Percentiles rank a stretch among this genome's conserved stretches.
These are phyloP conservation scores for Typhlichthys subterraneus DNA, from an alignment of 2,797 vertebrate species.

Conservation along the genomic window DNA sequence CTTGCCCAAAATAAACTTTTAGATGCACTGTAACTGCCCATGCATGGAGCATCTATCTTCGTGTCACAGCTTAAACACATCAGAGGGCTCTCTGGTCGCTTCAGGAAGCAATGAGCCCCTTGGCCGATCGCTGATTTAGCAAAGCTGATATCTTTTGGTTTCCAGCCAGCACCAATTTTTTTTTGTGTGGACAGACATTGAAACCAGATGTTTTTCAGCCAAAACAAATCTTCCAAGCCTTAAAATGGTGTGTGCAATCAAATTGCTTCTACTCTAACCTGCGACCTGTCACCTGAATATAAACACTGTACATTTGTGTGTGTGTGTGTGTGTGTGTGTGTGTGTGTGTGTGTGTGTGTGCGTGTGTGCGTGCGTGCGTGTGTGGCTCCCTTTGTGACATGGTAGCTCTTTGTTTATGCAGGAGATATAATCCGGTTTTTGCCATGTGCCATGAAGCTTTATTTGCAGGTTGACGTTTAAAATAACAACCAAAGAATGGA, in stretches of 20 bases:
- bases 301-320: constrained; percentile 43
- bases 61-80: constrained; percentile 40
- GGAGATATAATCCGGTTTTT: too few species aligned
- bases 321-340: constrained; percentile 8
- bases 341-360: constrained; percentile 29
- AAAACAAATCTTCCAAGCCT: constrained; percentile 45
- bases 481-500: too few species aligned
- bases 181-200: constrained; percentile 61
- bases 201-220: constrained; percentile 66
- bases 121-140: constrained; percentile 44
- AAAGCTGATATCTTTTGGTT: constrained; percentile 49
- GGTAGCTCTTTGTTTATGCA: too few species aligned
- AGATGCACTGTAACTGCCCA: not conserved
- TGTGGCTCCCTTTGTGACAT: constrained; percentile 6
- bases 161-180: constrained; percentile 47
- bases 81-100: constrained; percentile 30
- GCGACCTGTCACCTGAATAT: constrained; percentile 51
- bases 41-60: constrained; percentile 26
- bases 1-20: constrained; percentile 9
- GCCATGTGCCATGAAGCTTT: too few species aligned
- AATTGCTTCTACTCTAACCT: constrained; percentile 47
- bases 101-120: constrained; percentile 41
- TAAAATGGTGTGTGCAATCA: constrained; percentile 54
- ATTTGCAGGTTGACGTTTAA: too few species aligned
- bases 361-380: constrained; percentile 17